Conservation (phyloP, 2,797 vertebrate species). For the Syndactyla subalaris region DNA sequence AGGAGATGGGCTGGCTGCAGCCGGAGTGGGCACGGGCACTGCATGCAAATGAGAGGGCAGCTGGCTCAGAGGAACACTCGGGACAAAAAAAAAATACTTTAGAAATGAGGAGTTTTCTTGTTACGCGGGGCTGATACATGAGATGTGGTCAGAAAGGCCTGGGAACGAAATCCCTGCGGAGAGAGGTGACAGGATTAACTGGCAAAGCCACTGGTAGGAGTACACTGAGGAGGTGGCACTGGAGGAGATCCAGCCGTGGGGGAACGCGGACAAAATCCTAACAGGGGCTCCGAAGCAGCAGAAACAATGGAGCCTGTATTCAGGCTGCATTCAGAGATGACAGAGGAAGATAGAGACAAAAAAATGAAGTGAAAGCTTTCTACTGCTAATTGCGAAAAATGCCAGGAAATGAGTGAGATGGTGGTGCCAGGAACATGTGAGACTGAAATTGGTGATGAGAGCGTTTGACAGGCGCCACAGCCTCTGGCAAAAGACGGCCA, state of each 20-base stretch:
- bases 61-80: rapidly evolving
- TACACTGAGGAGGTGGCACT: not conserved
- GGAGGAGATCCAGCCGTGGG: not conserved
- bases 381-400: conserved; percentile 38
- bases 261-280: not conserved
- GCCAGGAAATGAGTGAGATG: conserved; percentile 43
- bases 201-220: not conserved
- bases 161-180: not conserved
- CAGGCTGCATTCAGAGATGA: conserved; percentile 13
- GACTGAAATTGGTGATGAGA: not conserved
- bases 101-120: not conserved
- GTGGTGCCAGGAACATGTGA: conserved; percentile 38
- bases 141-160: not conserved
- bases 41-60: not conserved
- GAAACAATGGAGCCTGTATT: conserved; percentile 34
- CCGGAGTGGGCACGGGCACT: not conserved
- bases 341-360: conserved; percentile 23
- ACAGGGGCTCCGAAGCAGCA: not conserved
- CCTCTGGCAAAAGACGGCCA: not conserved
- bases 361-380: conserved; percentile 38
- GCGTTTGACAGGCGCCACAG: not conserved
- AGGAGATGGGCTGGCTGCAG: not conserved
- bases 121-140: rapidly evolving
- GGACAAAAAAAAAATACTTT: not conserved
- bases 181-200: not conserved